phyloP scores from a whole-genome alignment of 2,797 vertebrate species.

The Lacerta viridis region DNA sequence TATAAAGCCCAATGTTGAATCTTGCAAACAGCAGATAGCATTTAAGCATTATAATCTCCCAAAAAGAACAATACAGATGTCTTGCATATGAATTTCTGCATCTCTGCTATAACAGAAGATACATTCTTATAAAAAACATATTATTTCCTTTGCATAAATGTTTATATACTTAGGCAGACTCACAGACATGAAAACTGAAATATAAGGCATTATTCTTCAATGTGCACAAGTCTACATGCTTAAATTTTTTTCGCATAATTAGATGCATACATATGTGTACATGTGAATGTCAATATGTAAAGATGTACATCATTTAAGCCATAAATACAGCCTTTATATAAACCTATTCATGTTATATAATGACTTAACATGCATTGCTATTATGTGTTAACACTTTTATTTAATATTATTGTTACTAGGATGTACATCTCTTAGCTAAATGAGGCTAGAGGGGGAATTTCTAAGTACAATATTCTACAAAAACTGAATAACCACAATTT shows the following conservation, averaged over 20 bases:
- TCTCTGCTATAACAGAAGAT: constrained; percentile 10
- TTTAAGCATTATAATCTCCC: constrained; percentile 50
- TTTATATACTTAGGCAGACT: not conserved
- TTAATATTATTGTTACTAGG: constrained; percentile 70
- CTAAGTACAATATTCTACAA: constrained; percentile 78
- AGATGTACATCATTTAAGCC: constrained; percentile 26
- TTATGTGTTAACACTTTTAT: constrained; percentile 5
- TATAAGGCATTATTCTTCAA: constrained; percentile 5
- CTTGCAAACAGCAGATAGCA: constrained; percentile 48
- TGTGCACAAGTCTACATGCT: not conserved
- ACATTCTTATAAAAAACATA: constrained; percentile 27
- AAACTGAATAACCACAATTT: constrained; percentile 47
- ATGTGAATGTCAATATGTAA: constrained; percentile 13
- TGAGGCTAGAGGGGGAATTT: constrained; percentile 76
- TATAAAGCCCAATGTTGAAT: constrained; percentile 51
- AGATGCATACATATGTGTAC: not conserved
- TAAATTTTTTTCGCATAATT: not conserved
- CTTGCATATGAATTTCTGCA: constrained; percentile 17
- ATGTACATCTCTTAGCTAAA: constrained; percentile 76
- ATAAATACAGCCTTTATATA: constrained; percentile 6
- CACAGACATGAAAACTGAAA: not conserved
- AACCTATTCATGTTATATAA: not conserved
- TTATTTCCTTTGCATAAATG: constrained; percentile 30
- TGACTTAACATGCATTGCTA: not conserved
- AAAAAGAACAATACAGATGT: constrained; percentile 52